Evolutionary conservation across 2,113 vertebrate genomes (phyloP).

Genomic region (Castor canadensis): DNA sequence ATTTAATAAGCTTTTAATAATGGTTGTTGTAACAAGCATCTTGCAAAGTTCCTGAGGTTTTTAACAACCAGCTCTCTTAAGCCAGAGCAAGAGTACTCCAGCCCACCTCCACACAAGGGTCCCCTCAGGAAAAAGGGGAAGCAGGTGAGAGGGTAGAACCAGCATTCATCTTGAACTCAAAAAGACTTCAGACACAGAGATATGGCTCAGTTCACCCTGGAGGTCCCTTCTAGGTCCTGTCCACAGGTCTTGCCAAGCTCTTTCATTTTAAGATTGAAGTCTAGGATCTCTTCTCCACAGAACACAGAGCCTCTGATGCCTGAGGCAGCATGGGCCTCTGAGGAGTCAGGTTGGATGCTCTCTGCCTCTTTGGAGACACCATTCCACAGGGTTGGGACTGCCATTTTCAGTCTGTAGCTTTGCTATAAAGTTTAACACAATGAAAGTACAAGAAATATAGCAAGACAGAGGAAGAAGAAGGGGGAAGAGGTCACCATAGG

Average conservation of each 20-base stretch:
- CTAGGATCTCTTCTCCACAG: neutral
- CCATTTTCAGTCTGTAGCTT: neutral
- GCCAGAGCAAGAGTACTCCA: neutral
- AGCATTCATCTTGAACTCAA: neutral
- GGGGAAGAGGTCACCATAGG: neutral
- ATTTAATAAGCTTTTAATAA: conserved; percentile 31
- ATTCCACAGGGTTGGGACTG: neutral
- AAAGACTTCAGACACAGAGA: neutral
- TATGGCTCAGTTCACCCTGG: neutral
- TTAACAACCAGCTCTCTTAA: neutral
- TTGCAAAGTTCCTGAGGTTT: neutral
- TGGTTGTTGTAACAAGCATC: conserved; percentile 3
- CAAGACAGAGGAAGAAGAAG: neutral
- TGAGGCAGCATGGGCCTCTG: neutral
- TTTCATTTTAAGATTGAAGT: neutral
- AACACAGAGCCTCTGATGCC: neutral
- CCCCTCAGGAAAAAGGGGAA: neutral
- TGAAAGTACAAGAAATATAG: neutral
- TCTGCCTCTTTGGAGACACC: neutral
- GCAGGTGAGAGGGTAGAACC: neutral
- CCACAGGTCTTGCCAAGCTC: neutral
- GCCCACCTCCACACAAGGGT: neutral
- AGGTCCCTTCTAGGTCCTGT: neutral
- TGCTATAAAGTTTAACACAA: neutral
- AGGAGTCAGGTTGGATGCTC: neutral